A percentile compares a stretch with the other conserved stretches of the same genome.
These are phyloP conservation scores for Erethizon dorsatum DNA, from an alignment of 2,797 vertebrate genomes.

Conservation along the genomic window DNA sequence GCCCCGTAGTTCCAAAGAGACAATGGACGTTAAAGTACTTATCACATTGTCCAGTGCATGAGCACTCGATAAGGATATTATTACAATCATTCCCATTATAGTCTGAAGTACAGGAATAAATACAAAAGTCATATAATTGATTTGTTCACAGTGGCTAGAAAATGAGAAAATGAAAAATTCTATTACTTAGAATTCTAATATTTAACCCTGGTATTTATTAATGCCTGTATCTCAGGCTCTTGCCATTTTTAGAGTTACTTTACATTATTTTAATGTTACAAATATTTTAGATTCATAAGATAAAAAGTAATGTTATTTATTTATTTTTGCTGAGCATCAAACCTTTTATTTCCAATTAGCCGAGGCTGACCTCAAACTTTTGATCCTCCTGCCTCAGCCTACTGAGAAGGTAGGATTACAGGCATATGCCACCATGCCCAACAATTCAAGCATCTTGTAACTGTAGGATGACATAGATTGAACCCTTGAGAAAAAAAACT, in stretches of 20 bases:
- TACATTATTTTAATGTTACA: not conserved
- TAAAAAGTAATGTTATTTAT: constrained; percentile 50
- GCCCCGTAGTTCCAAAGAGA: constrained; percentile 1
- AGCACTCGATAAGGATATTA: not conserved
- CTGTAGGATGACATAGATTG: not conserved
- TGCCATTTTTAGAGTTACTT: not conserved
- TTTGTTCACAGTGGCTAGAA: not conserved
- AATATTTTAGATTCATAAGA: not conserved
- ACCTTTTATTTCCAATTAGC: not conserved
- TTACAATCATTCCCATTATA: not conserved
- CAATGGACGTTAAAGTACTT: not conserved
- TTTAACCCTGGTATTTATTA: not conserved
- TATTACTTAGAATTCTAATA: not conserved
- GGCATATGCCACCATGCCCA: not conserved
- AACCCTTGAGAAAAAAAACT: not conserved
- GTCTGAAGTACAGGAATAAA: constrained; percentile 8
- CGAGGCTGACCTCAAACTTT: not conserved
- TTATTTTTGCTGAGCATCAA: not conserved
- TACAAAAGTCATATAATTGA: not conserved
- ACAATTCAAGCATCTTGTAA: not conserved
- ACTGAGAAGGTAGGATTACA: not conserved
- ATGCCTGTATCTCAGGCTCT: not conserved
- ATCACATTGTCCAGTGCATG: not conserved
- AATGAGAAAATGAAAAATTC: constrained; percentile 7
- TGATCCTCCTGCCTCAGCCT: not conserved